A percentile compares a stretch with the other conserved stretches of the same genome.
These are phyloP conservation scores for Crocidura indochinensis DNA, from an alignment of 2,797 vertebrate species.

Conservation along the genomic window DNA sequence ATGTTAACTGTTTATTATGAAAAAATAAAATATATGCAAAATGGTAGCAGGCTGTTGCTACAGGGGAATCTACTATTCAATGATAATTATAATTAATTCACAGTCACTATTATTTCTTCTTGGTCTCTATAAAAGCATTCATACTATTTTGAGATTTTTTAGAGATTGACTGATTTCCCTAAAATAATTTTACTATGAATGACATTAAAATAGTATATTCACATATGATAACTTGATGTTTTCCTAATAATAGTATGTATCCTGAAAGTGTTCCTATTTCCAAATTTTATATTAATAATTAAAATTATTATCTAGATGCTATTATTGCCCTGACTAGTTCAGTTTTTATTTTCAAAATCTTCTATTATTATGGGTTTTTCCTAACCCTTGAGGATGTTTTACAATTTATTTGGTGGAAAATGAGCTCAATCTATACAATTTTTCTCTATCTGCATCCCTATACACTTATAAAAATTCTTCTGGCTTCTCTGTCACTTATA, in stretches of 20 bases:
- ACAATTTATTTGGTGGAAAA: neutral
- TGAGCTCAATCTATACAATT: neutral
- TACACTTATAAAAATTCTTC: neutral
- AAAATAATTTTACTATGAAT: constrained; percentile 9
- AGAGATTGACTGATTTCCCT: neutral
- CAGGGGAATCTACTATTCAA: too few relatives aligned
- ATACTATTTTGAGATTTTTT: neutral
- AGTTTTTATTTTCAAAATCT: neutral
- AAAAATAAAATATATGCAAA: constrained; percentile 15
- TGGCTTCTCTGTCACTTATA: neutral
- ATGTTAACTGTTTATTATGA: constrained; percentile 15
- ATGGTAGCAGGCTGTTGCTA: neutral
- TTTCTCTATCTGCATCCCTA: neutral
- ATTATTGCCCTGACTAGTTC: neutral
- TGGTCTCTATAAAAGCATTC: neutral
- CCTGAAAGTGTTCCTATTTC: neutral
- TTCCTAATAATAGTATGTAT: neutral
- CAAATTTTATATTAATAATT: neutral
- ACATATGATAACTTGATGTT: neutral
- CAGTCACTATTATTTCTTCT: neutral
- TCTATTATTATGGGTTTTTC: neutral
- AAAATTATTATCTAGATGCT: neutral
- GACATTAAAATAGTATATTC: neutral
- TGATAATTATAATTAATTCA: neutral
- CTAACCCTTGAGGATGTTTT: neutral